phyloP scores from a whole-genome alignment of 2,888 invertebrate genomes.

The Protonemura montana region DNA sequence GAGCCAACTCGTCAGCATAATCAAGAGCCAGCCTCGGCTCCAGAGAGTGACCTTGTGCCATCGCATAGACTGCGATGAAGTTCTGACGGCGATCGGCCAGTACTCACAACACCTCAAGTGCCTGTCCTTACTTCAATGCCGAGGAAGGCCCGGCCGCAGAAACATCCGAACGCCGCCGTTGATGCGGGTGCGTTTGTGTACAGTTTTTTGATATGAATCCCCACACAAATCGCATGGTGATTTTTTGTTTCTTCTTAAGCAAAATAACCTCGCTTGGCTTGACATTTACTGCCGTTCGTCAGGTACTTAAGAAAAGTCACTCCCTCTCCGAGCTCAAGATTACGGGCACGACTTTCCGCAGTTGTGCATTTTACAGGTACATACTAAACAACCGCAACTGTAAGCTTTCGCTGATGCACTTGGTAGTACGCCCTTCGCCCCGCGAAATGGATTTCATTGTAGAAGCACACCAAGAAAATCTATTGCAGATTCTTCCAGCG shows the following conservation, averaged over 20 bases:
- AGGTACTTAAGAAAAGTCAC: not conserved
- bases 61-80: not conserved
- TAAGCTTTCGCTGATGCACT: not conserved
- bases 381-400: not conserved
- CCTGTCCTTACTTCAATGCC: not conserved
- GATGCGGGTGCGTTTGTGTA: not conserved
- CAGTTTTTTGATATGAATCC: too few relatives aligned
- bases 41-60: not conserved
- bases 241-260: too few relatives aligned
- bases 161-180: not conserved
- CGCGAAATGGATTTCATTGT: slow-evolving; percentile 15
- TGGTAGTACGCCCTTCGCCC: not conserved
- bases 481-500: too few relatives aligned
- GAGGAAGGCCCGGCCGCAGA: not conserved
- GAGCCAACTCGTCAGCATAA: not conserved
- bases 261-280: too few relatives aligned
- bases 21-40: not conserved
- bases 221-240: too few relatives aligned
- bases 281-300: not conserved
- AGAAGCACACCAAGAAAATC: too few relatives aligned
- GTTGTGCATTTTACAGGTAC: slow-evolving; percentile 21
- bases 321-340: not conserved
- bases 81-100: not conserved
- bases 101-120: not conserved
- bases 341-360: slow-evolving; percentile 1